Evolutionary conservation across 2,113 vertebrate genomes (phyloP).

Genomic region (Melanocharis versteri): DNA sequence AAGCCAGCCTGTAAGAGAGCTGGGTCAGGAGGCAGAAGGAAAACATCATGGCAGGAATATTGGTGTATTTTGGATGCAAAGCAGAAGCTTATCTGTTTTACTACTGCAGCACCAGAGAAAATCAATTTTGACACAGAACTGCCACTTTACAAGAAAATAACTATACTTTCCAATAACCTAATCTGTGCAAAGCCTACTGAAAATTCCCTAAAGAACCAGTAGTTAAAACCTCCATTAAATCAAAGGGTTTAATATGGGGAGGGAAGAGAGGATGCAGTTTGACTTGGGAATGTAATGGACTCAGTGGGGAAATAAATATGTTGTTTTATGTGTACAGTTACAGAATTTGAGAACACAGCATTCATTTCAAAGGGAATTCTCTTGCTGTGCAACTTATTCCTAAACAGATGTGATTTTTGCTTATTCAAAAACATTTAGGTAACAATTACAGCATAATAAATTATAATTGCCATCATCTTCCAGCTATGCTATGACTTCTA

Average conservation of each 20-base stretch:
- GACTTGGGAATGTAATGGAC: slow-evolving; percentile 79
- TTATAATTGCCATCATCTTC: slow-evolving; percentile 81
- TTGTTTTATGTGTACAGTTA: slow-evolving; percentile 80
- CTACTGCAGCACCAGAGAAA: slow-evolving; percentile 85
- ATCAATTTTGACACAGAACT: slow-evolving; percentile 89
- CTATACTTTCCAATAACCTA: slow-evolving; percentile 90
- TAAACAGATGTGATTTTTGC: slow-evolving; percentile 86
- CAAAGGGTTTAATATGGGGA: slow-evolving; percentile 84
- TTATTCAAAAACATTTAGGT: slow-evolving; percentile 86
- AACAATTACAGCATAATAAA: slow-evolving; percentile 86
- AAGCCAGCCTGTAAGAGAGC: background rate
- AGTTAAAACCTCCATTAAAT: slow-evolving; percentile 91
- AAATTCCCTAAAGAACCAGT: slow-evolving; percentile 86
- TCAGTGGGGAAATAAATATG: slow-evolving; percentile 80
- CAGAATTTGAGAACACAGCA: slow-evolving; percentile 74
- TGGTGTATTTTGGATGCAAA: slow-evolving; percentile 79
- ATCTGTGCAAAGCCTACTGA: slow-evolving; percentile 88
- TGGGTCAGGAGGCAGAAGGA: slow-evolving; percentile 39
- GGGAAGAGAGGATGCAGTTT: slow-evolving; percentile 78
- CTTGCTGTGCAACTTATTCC: slow-evolving; percentile 78
- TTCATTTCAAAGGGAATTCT: slow-evolving; percentile 80
- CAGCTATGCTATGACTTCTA: slow-evolving; percentile 69
- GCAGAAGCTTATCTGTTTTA: slow-evolving; percentile 87
- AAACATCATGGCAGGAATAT: slow-evolving; percentile 68
- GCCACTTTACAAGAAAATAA: slow-evolving; percentile 89